Evolutionary conservation across 2,113 vertebrate genomes (phyloP).

Genomic region (Dasyurus viverrinus): DNA sequence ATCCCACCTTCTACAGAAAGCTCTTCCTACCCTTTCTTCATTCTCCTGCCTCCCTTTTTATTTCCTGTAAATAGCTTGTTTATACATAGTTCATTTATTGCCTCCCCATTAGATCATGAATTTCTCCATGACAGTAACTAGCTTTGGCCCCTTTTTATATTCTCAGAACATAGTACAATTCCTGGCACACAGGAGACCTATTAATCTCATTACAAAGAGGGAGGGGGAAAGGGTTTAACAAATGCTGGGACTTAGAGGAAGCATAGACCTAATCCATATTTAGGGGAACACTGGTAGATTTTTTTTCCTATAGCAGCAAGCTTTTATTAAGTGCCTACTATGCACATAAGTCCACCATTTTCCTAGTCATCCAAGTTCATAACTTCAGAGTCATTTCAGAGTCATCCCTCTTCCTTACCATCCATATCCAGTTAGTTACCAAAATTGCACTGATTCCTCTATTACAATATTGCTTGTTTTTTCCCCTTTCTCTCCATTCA

Average conservation of each 20-base stretch:
- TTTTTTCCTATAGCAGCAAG: background rate
- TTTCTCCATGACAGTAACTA: too few species aligned
- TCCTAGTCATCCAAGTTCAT: background rate
- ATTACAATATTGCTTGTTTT: background rate
- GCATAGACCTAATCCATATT: background rate
- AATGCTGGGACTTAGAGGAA: background rate
- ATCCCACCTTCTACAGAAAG: too few species aligned
- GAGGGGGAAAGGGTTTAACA: background rate
- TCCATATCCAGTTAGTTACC: background rate
- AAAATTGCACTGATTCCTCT: background rate
- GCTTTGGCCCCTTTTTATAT: too few species aligned
- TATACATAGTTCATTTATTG: too few species aligned
- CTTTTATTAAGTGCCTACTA: background rate
- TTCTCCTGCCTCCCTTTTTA: too few species aligned
- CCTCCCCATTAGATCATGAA: too few species aligned
- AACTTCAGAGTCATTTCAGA: background rate
- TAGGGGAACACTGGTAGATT: background rate
- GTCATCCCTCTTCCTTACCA: background rate
- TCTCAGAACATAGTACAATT: too few species aligned
- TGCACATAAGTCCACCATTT: background rate
- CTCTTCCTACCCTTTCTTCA: too few species aligned
- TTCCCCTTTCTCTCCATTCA: background rate
- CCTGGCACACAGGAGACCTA: too few species aligned
- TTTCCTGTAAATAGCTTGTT: too few species aligned
- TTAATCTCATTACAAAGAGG: background rate